Evolutionary conservation across 2,797 vertebrate genomes (phyloP), one percentile per base, ranked within the genome.

Genomic region (Sebastes itinus): DNA sequence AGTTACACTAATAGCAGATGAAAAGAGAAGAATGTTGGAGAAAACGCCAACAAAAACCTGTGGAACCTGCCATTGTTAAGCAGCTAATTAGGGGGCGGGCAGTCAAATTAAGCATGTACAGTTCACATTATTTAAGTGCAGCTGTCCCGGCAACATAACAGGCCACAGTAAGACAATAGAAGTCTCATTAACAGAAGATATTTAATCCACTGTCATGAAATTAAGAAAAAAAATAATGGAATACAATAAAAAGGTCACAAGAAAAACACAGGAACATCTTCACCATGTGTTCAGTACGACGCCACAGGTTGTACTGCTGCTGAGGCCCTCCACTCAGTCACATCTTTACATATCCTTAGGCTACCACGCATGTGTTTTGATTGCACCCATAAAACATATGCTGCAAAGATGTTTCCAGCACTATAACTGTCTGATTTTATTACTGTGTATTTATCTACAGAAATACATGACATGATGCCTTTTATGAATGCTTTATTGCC

Each of bases 351-450:
- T 73, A 54, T 64, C 68, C 71, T 49, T 22, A 74, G 74, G 71
- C 74, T 25, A 30, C 52, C n/a, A 27, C 25, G 28, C 73, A 35
- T 80, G 49, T 74, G 63, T 80, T 86, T 65, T 75, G 60, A 89
- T 78, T 77, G 58, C 75, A 62, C 61, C 55, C 52, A 81, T 85
- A 81, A 89, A 82, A 58, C 79, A 87, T 58, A 70, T 75, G 84
- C 64, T 69, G 5, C 66, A 68, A 64, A 71, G 22, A 81, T 81
- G 75, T 27, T 83, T 58, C 71, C 74, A 70, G 33, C 54, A 33
- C 33, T 74, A 23, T 79, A 85, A 72, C 64, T 58, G 81, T 84
- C 81, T 22, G 56, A 56, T 85, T 81, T 84, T 82, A 79, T 62
- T 67, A 69, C 66, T 67, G 77, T 27, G 62, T 75, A 80, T 85